Base-by-base conservation (phyloP, 2,888 invertebrate genomes). In the Hesperia comma region DNA sequence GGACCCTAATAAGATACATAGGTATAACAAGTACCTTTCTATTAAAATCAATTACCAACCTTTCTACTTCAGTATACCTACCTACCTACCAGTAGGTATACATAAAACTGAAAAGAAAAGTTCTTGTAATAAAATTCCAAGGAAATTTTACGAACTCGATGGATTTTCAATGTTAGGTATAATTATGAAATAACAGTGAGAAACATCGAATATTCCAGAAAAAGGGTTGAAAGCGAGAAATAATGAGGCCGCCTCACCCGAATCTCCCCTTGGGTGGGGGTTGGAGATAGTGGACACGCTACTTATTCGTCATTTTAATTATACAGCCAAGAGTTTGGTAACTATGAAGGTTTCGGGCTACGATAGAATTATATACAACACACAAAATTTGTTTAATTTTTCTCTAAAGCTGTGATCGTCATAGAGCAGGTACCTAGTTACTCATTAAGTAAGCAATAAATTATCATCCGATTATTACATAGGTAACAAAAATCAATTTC, bases 271-370 rank as follows among this genome's bases (percentile, higher is more conserved):
- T 71, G 77, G 70, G 72, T 70, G 71, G 78, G 82, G 78, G 83
- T 82, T 83, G 83, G 81, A 81, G 84, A 79, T 85, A 86, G 80
- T 86, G 91, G 92, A 92, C 92, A 92, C 92, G 83, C 88, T 88
- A 88, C 87, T 88, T 89, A 87, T 88, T 90, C 88, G 85, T 88
- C 90, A 91, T 92, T 92, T 91, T 92, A 92, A 92, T 92, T 92
- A 92, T 90, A 90, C 90, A 86, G 87, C 87, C 84, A 77, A 83
- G 85, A 90, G 85, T 88, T 90, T 90, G 87, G 81, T 46, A 17
- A 5, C 14, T 12, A 41, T 10, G 14, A 5, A 37, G 37, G 10
- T 37, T 10, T 37, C 37, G 3, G 10, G 3, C 8, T 8, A 12
- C 12, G 37, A 37, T 2, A 12, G 37, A 7, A 37, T 37, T 37